A percentile compares a stretch with the other conserved stretches of the same genome.
Evolutionary conservation across 2,113 vertebrate genomes (phyloP).

Genomic region (Aspidoscelis tigris): DNA sequence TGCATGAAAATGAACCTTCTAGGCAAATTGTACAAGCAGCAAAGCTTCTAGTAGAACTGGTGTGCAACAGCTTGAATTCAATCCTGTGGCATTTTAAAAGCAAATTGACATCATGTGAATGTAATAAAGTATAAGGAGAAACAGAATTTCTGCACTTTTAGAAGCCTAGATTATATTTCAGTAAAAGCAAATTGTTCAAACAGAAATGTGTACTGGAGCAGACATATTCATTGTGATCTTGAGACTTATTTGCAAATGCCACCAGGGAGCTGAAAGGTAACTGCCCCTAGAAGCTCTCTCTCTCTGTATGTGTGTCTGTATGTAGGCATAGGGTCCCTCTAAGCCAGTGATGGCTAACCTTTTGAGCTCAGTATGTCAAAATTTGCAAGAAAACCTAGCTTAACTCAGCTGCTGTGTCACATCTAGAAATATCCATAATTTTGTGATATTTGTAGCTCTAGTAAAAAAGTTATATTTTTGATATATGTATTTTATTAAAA

Average conservation of each 20-base stretch:
- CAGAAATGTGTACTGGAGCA: constrained; percentile 6
- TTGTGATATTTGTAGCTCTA: no score
- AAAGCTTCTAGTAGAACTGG: background rate
- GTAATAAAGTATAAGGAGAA: background rate
- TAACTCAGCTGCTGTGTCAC: no score
- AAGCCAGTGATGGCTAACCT: no score
- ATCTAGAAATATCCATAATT: no score
- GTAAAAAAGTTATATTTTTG: no score
- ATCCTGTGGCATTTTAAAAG: background rate
- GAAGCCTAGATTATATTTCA: background rate
- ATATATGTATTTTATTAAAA: no score
- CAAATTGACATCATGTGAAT: background rate
- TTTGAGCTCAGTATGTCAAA: no score
- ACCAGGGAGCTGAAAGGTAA: constrained; percentile 13
- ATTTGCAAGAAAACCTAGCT: no score
- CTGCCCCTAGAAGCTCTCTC: background rate
- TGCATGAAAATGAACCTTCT: background rate
- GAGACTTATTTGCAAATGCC: constrained; percentile 3
- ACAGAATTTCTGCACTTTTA: background rate
- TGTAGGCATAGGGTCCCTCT: no score
- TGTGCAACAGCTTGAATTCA: background rate
- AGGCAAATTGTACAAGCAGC: background rate
- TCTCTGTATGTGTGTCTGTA: no score
- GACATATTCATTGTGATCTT: background rate
- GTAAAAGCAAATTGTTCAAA: background rate